These are phyloP conservation scores for Geococcyx californianus DNA, from an alignment of 2,113 vertebrate species.

Conservation along the genomic window DNA sequence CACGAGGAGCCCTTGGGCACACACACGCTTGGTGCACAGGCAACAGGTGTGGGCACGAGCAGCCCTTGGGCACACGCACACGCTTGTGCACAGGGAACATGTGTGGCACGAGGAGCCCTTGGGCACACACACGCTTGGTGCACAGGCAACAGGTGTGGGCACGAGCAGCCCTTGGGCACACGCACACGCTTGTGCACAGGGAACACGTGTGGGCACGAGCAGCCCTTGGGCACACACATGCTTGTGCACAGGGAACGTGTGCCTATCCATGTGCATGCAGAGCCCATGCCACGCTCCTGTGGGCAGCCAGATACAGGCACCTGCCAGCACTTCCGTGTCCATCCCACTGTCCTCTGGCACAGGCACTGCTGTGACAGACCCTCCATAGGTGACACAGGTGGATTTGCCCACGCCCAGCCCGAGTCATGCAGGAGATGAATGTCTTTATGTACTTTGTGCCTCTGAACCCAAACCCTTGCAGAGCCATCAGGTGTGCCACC, in stretches of 20 bases:
- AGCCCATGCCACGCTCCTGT: fast-evolving
- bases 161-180: background rate
- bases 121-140: too few relatives aligned
- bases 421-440: background rate
- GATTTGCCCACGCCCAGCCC: background rate
- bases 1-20: too few relatives aligned
- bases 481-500: background rate
- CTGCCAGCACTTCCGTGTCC: background rate
- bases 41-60: background rate
- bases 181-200: background rate
- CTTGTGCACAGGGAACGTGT: too few relatives aligned
- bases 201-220: too few relatives aligned
- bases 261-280: background rate
- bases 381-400: fast-evolving
- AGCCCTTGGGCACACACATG: too few relatives aligned
- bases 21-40: background rate
- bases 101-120: too few relatives aligned
- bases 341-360: fast-evolving
- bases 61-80: background rate
- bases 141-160: too few relatives aligned
- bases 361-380: background rate
- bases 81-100: background rate
- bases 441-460: background rate
- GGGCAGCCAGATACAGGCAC: background rate
- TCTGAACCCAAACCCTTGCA: background rate